These are phyloP conservation scores for Platycheirus rosarum DNA, from an alignment of 2,888 invertebrate species.

Conservation along the genomic window DNA sequence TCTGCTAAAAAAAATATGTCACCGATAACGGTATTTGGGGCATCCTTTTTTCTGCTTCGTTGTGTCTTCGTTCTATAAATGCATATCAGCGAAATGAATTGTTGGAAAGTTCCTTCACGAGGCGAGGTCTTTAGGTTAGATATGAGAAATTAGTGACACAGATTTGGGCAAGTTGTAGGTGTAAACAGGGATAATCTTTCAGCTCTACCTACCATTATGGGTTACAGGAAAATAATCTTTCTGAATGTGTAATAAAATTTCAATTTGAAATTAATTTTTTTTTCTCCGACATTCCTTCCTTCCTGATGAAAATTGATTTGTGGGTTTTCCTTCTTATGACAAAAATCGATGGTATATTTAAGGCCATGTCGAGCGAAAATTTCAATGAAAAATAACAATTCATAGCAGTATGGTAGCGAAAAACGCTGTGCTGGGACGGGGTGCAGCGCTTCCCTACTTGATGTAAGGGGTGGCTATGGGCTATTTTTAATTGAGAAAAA, in stretches of 20 bases:
- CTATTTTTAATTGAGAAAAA: no score
- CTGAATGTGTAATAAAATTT: slow-evolving; percentile 62
- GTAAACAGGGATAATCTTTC: slow-evolving; percentile 39
- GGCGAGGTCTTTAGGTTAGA: slow-evolving; percentile 1
- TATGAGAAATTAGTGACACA: slow-evolving; percentile 22
- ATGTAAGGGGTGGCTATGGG: no score
- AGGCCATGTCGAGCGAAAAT: no score
- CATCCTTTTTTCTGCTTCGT: slow-evolving; percentile 23
- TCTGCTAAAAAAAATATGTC: slow-evolving; percentile 1
- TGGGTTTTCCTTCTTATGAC: no score
- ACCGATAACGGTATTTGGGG: slow-evolving; percentile 44
- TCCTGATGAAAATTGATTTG: no score
- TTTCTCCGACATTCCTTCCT: slow-evolving; percentile 46
- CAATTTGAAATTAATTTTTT: slow-evolving; percentile 51
- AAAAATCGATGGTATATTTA: no score
- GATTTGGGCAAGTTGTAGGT: slow-evolving; percentile 8
- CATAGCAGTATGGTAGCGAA: no score
- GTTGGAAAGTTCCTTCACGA: neutral
- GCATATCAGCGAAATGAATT: slow-evolving; percentile 42
- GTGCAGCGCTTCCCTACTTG: no score
- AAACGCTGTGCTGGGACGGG: no score
- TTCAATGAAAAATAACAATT: no score
- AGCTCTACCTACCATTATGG: neutral
- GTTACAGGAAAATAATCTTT: slow-evolving; percentile 40
- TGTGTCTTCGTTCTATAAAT: slow-evolving; percentile 32